Evolutionary conservation across 2,113 vertebrate genomes (phyloP).

Genomic region (Gallinago media): DNA sequence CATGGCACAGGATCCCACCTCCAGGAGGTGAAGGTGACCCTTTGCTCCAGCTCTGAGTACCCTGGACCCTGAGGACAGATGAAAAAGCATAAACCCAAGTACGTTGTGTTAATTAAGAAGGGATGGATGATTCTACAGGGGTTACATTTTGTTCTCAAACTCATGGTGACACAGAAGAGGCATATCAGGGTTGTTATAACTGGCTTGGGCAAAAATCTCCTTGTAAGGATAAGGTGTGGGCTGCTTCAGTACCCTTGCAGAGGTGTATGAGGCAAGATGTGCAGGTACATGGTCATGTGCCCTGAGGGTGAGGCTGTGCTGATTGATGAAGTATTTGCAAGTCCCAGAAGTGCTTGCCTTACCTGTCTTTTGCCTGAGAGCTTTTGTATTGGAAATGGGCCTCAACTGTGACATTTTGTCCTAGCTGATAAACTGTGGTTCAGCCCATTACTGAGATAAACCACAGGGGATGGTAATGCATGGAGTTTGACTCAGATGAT

Average conservation of each 20-base stretch:
- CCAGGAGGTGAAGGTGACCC: neutral
- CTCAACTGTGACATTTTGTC: neutral
- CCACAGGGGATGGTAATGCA: neutral
- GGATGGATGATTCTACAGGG: neutral
- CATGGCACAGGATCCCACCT: accelerated
- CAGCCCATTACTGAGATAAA: neutral
- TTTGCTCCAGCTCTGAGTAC: neutral
- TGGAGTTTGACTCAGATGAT: neutral
- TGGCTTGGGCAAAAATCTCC: neutral
- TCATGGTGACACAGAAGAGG: neutral
- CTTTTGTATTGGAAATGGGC: neutral
- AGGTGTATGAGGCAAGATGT: neutral
- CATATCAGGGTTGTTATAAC: neutral
- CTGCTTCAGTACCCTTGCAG: neutral
- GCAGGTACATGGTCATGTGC: neutral
- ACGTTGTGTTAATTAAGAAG: neutral
- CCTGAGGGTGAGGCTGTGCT: neutral
- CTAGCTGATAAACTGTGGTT: neutral
- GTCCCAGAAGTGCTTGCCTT: neutral
- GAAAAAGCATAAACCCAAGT: neutral
- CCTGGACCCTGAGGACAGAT: neutral
- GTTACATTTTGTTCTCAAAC: neutral
- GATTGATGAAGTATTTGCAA: neutral
- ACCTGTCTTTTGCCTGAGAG: neutral
- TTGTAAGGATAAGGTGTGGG: neutral